Base-by-base conservation (phyloP, 1,140 invertebrate species). In the Reticulitermes speratus region DNA sequence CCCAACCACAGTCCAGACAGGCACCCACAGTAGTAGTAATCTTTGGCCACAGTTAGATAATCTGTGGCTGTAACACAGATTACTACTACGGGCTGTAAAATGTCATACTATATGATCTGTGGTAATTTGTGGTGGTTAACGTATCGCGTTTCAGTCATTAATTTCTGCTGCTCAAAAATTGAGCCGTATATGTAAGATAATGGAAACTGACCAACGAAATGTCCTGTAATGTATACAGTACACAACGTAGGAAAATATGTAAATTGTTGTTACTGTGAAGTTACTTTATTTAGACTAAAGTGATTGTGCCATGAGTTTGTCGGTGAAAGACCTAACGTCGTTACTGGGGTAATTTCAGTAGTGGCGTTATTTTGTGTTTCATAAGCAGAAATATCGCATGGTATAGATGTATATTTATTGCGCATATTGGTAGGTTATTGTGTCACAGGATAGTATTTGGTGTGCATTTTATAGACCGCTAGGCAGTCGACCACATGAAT, bases 281-380 rank as follows among this genome's bases (percentile, higher is more conserved):
- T 11, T n/a, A 75, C n/a, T n/a, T n/a, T 30, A 7, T 30, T 25
- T 30, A 30, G n/a, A 3, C 0, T 30, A 30, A 75, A 75, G n/a
- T 55, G 52, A 21, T 5, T 2, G 65, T 75, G 16, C 65, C 65
- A 88, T 88, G 88, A 87, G 88, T 81, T 85, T 89, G 45, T 86
- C 87, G 21, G 87, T 87, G 32, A 89, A 89, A 84, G 88, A 89
- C 45, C 82, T 89, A 30, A 87, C 86, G 32, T 87, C 85, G 25
- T 85, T 89, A 38, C 85, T 88, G 30, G 85, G 87, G 88, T 89
- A 87, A 88, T 44, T 30, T 85, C 48, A 59, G 48, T 75, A 75
- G 11, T 30, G 65, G 23, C 59, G 23, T 9, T 44, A 9, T 19
- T 32, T 30, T 30, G 14, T 55, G n/a, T 75, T n/a, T n/a, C 7